Conservation (phyloP, 2,113 vertebrate genomes). For the Triplophysa rosa region DNA sequence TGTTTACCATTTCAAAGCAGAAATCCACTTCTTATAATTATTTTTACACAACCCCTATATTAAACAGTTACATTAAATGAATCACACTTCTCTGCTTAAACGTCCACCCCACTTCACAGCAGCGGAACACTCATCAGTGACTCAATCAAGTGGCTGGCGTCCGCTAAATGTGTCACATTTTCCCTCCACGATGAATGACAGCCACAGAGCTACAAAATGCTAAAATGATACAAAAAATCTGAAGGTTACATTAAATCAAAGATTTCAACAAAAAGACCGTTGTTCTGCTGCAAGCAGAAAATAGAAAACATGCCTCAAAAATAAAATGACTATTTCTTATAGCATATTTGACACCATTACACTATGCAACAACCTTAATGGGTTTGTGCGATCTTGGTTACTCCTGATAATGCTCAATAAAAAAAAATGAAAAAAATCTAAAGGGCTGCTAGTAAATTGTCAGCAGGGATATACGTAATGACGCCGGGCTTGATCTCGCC, state of each 20-base stretch:
- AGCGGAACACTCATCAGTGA: constrained; percentile 59
- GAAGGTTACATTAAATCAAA: constrained; percentile 19
- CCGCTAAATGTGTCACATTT: constrained; percentile 61
- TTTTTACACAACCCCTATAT: neutral
- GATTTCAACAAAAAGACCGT: constrained; percentile 58
- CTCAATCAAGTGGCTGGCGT: constrained; percentile 61
- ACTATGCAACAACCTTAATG: constrained; percentile 47
- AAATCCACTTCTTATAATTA: neutral
- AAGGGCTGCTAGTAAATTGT: constrained; percentile 49
- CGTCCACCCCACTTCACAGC: neutral
- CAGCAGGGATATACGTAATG: constrained; percentile 39
- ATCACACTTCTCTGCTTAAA: constrained; percentile 8
- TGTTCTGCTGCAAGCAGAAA: constrained; percentile 54
- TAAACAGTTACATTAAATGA: neutral
- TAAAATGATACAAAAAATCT: neutral
- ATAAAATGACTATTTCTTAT: constrained; percentile 43
- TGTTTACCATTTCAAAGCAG: neutral
- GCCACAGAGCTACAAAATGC: neutral
- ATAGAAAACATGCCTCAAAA: constrained; percentile 43
- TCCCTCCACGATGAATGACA: constrained; percentile 25
- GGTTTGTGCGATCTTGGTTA: constrained; percentile 44
- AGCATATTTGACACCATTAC: constrained; percentile 55
- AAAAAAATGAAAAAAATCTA: constrained; percentile 45
- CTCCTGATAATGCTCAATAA: constrained; percentile 51
- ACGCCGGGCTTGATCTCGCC: constrained; percentile 36